Evolutionary conservation across 2,113 vertebrate genomes (phyloP), one percentile per base, ranked within the genome.

Genomic region (Eretmochelys imbricata): DNA sequence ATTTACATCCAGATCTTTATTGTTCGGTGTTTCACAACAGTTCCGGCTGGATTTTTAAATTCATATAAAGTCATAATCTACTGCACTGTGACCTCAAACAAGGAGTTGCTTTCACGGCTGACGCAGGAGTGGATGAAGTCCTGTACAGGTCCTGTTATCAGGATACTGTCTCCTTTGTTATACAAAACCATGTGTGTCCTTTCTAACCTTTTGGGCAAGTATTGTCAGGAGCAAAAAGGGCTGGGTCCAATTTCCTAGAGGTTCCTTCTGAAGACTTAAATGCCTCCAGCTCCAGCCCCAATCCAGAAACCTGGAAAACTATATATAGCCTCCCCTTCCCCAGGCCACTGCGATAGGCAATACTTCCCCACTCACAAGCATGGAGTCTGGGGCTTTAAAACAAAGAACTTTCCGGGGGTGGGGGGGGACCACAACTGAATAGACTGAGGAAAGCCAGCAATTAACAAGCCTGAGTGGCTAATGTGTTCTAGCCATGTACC

Each of bases 301-400:
- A 9, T 16, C 57, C 31, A 65, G 59, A 65, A 65, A 65, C 59
- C 59, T 35, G 31, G 59, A 65, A 35, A 35, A 65, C 13, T 14
- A 35, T 62, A 35, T 35, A 31, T 13, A 10, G 13, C 19, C 17
- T 1, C 5, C 5, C 2, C 14, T 4, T n/a, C 35, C 8, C 1
- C 19, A 4, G 16, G 19, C 17, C 17, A 20, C 35, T 20, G 19
- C 10, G 19, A 10, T 72, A 72, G 65, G 9, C 9, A 72, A 38
- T 20, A 22, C n/a, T 22, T 5, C n/a, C 19, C 65, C 9, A n/a
- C 9, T 38, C 65, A 38, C n/a, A 5, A 22, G 35, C 5, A 3
- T 4, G 5, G n/a, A 72, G n/a, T n/a, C n/a, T n/a, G 38, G 65
- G 65, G n/a, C 65, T 72, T 72, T 38, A 72, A 72, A 38, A 72